Base-by-base conservation (phyloP, 2,888 invertebrate species). In the Cartodere bifasciata region DNA sequence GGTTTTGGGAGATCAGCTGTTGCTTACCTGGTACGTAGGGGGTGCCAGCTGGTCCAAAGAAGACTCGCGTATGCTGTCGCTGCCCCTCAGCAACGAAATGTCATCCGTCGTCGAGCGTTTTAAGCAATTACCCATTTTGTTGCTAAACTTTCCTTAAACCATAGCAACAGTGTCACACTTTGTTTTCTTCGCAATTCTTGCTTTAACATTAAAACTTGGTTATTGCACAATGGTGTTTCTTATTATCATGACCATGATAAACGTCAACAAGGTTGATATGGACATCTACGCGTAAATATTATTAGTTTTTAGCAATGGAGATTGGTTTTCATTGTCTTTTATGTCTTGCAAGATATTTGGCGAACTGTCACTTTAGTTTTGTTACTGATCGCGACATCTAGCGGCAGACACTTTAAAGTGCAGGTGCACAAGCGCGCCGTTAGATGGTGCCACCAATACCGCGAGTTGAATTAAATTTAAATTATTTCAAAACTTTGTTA, bases 91-190 rank as follows among this genome's bases (percentile, higher is more conserved):
- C 31, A 74, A 59, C 29, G 73, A 73, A 47, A 74, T 71, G 56
- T 74, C 73, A 55, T 74, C 74, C 32, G 69, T 65, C 40, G 68
- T 68, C 35, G 67, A 67, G 42, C 75, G 68, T 60, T 76, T 77
- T 43, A 79, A 62, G 51, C 78, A 78, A 59, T 79, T 79, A 48
- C 78, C 78, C 78, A 79, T 79, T 32, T 33, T 52, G 44, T 44
- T 46, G 46, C 42, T n/a, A n/a, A n/a, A n/a, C n/a, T n/a, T n/a
- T n/a, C n/a, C n/a, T 49, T 52, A 56, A 41, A 43, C 42, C 38
- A 41, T 46, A 41, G 41, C 43, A 43, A 34, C 38, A 41, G 29
- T 34, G 37, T 38, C 39, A 40, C 39, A 43, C 36, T 39, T 41
- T n/a, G n/a, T n/a, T n/a, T n/a, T n/a, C n/a, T 38, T 32, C 40